Evolutionary conservation across 2,113 vertebrate species (phyloP).

Genomic region (Procavia capensis): DNA sequence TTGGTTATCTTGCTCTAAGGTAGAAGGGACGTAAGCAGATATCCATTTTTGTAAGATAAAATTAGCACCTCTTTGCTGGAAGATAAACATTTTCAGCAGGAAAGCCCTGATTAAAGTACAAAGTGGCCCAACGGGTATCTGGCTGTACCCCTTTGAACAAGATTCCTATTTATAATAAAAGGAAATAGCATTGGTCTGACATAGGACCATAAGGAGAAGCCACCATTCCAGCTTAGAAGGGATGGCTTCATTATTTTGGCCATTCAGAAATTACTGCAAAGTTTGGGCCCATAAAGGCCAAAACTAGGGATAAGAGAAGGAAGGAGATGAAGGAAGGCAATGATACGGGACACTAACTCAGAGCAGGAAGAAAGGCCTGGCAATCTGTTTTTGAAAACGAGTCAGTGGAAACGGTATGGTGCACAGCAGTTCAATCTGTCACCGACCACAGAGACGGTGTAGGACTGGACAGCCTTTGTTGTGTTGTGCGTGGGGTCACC

Average conservation of each 20-base stretch:
- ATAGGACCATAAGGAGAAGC: constrained; percentile 64
- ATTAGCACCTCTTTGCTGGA: constrained; percentile 88
- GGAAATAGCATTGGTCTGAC: constrained; percentile 87
- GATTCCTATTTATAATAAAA: constrained; percentile 87
- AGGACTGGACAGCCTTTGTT: not conserved
- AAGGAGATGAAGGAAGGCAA: not conserved
- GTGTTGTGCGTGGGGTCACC: not conserved
- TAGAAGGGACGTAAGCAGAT: constrained; percentile 84
- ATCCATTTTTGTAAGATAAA: constrained; percentile 89
- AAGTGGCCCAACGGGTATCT: constrained; percentile 79
- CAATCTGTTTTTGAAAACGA: not conserved
- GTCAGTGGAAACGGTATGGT: not conserved
- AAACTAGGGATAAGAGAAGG: not conserved
- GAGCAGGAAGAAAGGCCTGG: not conserved
- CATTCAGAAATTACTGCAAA: not conserved
- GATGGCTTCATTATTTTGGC: rapidly evolving
- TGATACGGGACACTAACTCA: not conserved
- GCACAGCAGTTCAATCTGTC: not conserved
- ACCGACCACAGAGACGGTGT: too few relatives aligned
- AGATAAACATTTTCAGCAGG: constrained; percentile 86
- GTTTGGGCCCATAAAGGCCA: not conserved
- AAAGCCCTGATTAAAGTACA: constrained; percentile 87
- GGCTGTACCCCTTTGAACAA: constrained; percentile 84
- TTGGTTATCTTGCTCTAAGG: constrained; percentile 86
- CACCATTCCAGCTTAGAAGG: not conserved